Conservation (phyloP, 2,888 invertebrate species). For the Synergus japonicus region DNA sequence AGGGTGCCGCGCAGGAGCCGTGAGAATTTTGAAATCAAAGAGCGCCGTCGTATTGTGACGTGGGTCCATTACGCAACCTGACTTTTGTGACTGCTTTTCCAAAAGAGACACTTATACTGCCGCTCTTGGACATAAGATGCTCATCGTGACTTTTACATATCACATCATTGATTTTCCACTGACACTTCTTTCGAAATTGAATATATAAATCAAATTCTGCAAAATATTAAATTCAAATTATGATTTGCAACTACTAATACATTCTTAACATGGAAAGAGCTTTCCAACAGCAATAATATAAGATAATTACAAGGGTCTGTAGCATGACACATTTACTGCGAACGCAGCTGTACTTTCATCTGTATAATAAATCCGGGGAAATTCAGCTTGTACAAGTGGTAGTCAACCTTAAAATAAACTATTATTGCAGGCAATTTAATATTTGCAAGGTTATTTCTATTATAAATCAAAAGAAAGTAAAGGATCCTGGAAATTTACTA, state of each 20-base stretch:
- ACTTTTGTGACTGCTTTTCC: constrained; percentile 63
- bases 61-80: constrained; percentile 71
- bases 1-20: constrained; percentile 64
- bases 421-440: background rate
- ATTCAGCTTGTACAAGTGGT: background rate
- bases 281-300: too few species aligned
- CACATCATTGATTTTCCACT: constrained; percentile 21
- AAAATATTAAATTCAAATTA: background rate
- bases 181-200: background rate
- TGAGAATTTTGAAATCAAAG: constrained; percentile 74
- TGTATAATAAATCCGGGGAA: background rate
- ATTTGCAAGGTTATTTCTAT: background rate
- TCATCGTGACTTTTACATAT: constrained; percentile 46
- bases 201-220: background rate
- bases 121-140: constrained; percentile 50
- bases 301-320: too few species aligned
- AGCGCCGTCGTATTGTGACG: constrained; percentile 70
- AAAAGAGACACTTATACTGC: constrained; percentile 54
- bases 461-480: background rate
- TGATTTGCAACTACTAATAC: background rate
- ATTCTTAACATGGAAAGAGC: too few species aligned
- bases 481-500: too few species aligned
- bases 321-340: background rate
- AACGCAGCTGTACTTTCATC: background rate
- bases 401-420: background rate